phyloP scores from a whole-genome alignment of 2,113 vertebrate species.

The Rhinolophus sinicus region DNA sequence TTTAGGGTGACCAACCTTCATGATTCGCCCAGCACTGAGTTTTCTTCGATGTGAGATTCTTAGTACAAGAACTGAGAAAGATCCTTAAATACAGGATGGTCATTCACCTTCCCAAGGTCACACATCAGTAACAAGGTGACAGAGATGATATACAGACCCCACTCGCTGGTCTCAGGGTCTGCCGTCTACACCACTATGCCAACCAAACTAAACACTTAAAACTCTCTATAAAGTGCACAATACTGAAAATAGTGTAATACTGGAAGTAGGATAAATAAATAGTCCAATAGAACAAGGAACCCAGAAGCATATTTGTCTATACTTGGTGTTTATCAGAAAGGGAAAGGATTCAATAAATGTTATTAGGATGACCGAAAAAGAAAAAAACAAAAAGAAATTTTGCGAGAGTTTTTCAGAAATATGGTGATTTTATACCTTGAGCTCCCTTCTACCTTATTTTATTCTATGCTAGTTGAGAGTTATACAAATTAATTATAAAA shows the following conservation, averaged over 20 bases:
- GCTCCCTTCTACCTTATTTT: not conserved
- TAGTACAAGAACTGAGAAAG: not conserved
- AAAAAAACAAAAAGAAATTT: no score
- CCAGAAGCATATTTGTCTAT: not conserved
- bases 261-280: not conserved
- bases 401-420: not conserved
- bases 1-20: not conserved
- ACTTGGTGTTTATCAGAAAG: not conserved
- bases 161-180: not conserved
- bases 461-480: not conserved
- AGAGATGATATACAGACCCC: no score
- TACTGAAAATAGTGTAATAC: no score
- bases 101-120: not conserved
- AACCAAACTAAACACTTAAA: not conserved
- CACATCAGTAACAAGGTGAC: no score
- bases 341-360: not conserved
- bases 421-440: not conserved
- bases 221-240: not conserved
- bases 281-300: not conserved
- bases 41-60: not conserved
- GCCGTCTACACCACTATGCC: not conserved
- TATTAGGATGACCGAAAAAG: no score
- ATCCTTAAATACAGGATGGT: not conserved
- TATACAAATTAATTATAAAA: not conserved
- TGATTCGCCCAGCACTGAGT: no score